Base-by-base conservation (phyloP, 2,113 vertebrate species). In the Callorhinus ursinus region DNA sequence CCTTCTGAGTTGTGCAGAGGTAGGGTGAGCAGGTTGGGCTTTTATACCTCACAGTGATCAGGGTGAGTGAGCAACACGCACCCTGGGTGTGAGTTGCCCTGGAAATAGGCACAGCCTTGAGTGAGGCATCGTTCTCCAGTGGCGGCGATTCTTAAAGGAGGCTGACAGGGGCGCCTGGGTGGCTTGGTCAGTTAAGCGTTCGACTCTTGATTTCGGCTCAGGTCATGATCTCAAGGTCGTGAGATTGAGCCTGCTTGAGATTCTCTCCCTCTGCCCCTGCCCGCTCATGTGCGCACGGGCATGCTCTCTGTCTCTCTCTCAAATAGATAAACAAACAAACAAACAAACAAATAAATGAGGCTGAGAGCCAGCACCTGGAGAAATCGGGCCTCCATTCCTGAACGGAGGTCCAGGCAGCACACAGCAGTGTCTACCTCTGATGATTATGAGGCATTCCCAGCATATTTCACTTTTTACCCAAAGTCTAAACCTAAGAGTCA, bases 1-100 rank as follows among this genome's bases (percentile, higher is more conserved):
- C n/a, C 61, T 65, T 57, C 26, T 49, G 26, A 85, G 6, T 26
- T 65, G 59, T 77, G 26, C 22, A 49, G 33, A 36, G 31, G 39
- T 36, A 12, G 8, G 12, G 18, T 13, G 59, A 21, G 18, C 10
- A 39, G 21, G 36, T 3, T 15, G 36, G 69, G 31, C 7, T 7
- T 80, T 22, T 46, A 0, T 2, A 7, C 0, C 1, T 24, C 24
- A 19, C 1, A 1, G 11, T 12, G 26, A 3, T 28, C n/a, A 6
- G 1, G 42, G 36, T 36, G 36, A 36, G 36, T 36, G 36, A 36
- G 36, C 36, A 36, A 36, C 36, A 36, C 36, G 2, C 36, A 36
- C 4, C 13, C 13, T 74, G 51, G 24, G 24, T 22, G 7, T 46
- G 57, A 96, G 36, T 5, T 7, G 21, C 31, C 59, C 72, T 42